phyloP scores from a whole-genome alignment of 2,113 vertebrate genomes.

The Herpetotheres cachinnans region DNA sequence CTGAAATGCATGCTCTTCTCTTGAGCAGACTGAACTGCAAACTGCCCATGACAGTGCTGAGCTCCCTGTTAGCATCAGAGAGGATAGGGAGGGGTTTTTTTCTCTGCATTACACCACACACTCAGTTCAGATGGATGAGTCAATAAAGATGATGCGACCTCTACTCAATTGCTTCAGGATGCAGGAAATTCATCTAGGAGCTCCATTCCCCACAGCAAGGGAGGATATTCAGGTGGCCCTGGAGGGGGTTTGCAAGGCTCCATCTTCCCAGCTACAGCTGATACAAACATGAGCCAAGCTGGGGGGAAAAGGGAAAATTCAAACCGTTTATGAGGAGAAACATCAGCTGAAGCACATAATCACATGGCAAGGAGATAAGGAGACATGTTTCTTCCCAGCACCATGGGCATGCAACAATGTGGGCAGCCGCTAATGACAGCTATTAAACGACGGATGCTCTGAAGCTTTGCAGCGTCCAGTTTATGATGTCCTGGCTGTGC shows the following conservation, averaged over 20 bases:
- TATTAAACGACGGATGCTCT: background rate
- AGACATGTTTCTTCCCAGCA: background rate
- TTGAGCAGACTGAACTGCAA: background rate
- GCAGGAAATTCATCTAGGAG: constrained; percentile 34
- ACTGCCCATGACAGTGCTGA: background rate
- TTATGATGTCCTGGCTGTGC: background rate
- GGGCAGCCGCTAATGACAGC: background rate
- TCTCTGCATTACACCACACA: background rate
- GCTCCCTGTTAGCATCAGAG: background rate
- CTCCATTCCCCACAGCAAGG: background rate
- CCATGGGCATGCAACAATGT: background rate
- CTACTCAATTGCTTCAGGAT: constrained; percentile 25
- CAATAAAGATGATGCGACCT: background rate
- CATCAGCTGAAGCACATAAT: background rate
- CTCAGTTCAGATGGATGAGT: constrained; percentile 18
- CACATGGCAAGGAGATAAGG: background rate
- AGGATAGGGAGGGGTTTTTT: background rate
- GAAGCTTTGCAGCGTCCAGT: background rate
- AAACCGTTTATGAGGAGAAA: background rate
- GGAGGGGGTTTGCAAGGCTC: background rate
- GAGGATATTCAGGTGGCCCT: background rate
- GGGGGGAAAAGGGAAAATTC: background rate
- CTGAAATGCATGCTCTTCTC: background rate
- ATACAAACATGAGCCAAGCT: background rate
- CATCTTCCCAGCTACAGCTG: background rate